Base-by-base conservation (phyloP, 2,113 vertebrate species). In the Cottus gobio region DNA sequence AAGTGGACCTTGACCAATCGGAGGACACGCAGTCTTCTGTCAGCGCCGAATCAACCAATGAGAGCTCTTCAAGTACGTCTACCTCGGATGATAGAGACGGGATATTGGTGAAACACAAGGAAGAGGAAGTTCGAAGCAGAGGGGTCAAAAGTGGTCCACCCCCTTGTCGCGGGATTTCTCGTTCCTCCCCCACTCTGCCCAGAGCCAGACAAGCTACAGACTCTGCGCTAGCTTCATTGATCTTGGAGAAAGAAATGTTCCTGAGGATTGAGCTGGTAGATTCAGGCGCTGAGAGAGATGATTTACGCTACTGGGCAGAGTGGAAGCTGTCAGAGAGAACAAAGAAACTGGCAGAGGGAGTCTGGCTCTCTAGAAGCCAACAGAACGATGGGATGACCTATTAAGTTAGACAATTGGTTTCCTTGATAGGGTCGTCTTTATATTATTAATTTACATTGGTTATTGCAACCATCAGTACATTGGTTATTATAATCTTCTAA, bases 281-380 rank as follows among this genome's bases (percentile, higher is more conserved):
- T 24, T 80, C 69, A 3, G 86, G 85, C 0, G 57, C 86, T 18
- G 88, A 88, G 31, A 73, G 56, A n/a, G 86, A 86, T 18, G 91
- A 93, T 37, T 77, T 77, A 26, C 81, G 85, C n/a, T 94, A 90
- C 75, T 31, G 87, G 62, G 92, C 93, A 28, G 90, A 93, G 65
- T 94, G 93, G 91, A 93, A 87, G 54, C 77, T 94, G 79, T 93
- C 89, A 28, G 91, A 94, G 78, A 93, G 75, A 75, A 90, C 86
- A 52, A 75, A 88, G 20, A 71, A 91, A 44, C 63, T 94, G 82
- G 91, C 91, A 48, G 88, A 91, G 62, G 93, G 92, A 56, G 84
- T 93, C 20, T 94, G 93, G 94, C 71, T 91, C 42, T 87, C 92
- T 37, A 63, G 71, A 30, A 86, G 69, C 54, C 75, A 62, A 60